Evolutionary conservation across 1,140 invertebrate species (phyloP).

Genomic region (Achroia grisella): DNA sequence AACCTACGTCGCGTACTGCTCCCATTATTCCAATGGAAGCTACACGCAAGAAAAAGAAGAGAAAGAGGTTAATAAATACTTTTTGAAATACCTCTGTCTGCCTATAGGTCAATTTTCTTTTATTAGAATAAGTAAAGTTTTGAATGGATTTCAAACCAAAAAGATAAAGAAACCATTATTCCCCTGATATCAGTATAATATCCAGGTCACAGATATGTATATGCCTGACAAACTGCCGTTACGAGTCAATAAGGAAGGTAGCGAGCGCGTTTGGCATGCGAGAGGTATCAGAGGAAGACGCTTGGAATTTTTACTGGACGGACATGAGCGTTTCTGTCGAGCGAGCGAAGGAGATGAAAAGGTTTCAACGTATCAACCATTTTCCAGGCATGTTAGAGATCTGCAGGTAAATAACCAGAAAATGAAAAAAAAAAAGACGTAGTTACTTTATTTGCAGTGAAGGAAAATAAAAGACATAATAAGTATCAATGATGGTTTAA

Average conservation of each 20-base stretch:
- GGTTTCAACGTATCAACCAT: constrained; percentile 92
- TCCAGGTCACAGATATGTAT: constrained; percentile 74
- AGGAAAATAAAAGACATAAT: too few species aligned
- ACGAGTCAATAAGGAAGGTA: constrained; percentile 81
- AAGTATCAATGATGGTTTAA: too few species aligned
- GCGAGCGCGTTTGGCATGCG: constrained; percentile 84
- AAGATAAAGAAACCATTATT: too few species aligned
- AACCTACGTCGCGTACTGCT: constrained; percentile 35
- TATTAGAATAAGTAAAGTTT: too few species aligned
- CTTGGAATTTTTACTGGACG: constrained; percentile 94
- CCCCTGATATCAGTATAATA: constrained; percentile 1
- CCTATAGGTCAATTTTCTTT: too few species aligned
- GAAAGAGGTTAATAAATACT: constrained; percentile 54
- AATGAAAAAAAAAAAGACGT: too few species aligned
- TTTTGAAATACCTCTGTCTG: constrained; percentile 1
- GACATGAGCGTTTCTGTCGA: constrained; percentile 88
- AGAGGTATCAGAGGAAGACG: constrained; percentile 84
- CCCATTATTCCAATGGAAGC: constrained; percentile 46
- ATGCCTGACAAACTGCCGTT: constrained; percentile 83
- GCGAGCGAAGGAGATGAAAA: constrained; percentile 90
- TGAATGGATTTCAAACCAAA: too few species aligned
- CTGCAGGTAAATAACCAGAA: constrained; percentile 72
- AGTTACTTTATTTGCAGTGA: too few species aligned
- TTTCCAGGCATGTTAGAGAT: constrained; percentile 95
- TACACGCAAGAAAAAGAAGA: constrained; percentile 55